Evolutionary conservation across 2,888 invertebrate genomes (phyloP), one percentile per base, ranked within the genome.

Genomic region (Mesorhabditis belari): DNA sequence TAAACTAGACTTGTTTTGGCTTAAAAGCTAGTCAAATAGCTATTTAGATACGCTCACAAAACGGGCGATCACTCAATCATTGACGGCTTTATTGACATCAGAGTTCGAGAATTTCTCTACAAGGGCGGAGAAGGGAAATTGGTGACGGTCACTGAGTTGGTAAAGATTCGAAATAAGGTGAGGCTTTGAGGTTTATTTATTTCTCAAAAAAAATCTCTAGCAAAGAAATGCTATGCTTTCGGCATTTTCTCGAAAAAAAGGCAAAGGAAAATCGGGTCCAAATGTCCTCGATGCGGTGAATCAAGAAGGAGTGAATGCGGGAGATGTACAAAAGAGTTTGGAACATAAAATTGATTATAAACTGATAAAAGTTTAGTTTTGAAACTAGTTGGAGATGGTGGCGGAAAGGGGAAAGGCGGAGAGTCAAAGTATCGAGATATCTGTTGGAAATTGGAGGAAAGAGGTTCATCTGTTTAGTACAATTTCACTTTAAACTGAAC

Each of bases 41-140:
- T n/a, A 9, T 50, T 77, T 75, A 77, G 80, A 50, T 77, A 77
- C 59, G 75, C 77, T 9, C 55, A 67, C 27, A 66, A 70, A 26
- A 74, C 70, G 6, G 75, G 70, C 17, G 77, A 77, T 56, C 66
- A 67, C 55, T 75, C 77, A 4, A 57, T 75, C 21, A 67, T 76
- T 28, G 69, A 71, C 44, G 62, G 55, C 2, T 62, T 61, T 35
- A 61, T 70, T 23, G 65, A 65, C 28, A 62, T 61, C 23, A 65
- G 66, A 58, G 90, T 93, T 21, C 90, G 90, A 76, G 91, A 91
- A 0, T 93, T 91, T 82, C 84, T 96, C 24, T 95, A 95, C 83
- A 92, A 94, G 81, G 90, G 88, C 80, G 96, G 96, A 3, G 87
- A 88, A 74, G 95, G 96, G 0, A 88, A 90, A 62, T 89, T 91